phyloP scores from a whole-genome alignment of 2,113 vertebrate species.

The Chrysochloris asiatica region DNA sequence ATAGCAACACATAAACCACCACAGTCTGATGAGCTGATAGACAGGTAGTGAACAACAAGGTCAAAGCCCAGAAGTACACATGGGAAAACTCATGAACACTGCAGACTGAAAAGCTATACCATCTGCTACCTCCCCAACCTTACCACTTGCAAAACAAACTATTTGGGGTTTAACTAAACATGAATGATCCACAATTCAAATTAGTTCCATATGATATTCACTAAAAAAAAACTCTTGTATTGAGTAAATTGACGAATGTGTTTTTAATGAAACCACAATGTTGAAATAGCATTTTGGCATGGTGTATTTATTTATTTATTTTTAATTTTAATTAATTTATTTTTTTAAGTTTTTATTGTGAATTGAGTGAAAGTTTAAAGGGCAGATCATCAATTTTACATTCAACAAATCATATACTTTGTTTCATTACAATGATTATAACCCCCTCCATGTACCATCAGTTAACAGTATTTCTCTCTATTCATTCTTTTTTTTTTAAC shows the following conservation, averaged over 20 bases:
- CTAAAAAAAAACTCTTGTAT: neutral
- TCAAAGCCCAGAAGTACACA: neutral
- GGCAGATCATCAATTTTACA: no score
- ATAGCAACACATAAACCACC: neutral
- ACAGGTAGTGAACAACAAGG: neutral
- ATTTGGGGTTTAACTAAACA: neutral
- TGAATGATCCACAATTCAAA: neutral
- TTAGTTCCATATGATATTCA: neutral
- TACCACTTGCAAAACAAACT: neutral
- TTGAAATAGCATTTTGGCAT: neutral
- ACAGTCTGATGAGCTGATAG: neutral
- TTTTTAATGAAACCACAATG: neutral
- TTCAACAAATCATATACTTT: no score
- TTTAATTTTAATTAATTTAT: no score
- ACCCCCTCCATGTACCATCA: no score
- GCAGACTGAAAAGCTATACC: neutral
- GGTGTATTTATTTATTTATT: neutral
- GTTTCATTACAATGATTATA: no score
- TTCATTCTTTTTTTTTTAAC: no score
- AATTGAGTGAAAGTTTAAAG: no score
- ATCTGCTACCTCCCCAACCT: no score
- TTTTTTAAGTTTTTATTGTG: no score
- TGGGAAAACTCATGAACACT: fast-evolving
- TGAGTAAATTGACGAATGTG: neutral
- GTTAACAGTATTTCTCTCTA: no score